phyloP scores from a whole-genome alignment of 2,113 vertebrate genomes.

The Pedionomus torquatus region DNA sequence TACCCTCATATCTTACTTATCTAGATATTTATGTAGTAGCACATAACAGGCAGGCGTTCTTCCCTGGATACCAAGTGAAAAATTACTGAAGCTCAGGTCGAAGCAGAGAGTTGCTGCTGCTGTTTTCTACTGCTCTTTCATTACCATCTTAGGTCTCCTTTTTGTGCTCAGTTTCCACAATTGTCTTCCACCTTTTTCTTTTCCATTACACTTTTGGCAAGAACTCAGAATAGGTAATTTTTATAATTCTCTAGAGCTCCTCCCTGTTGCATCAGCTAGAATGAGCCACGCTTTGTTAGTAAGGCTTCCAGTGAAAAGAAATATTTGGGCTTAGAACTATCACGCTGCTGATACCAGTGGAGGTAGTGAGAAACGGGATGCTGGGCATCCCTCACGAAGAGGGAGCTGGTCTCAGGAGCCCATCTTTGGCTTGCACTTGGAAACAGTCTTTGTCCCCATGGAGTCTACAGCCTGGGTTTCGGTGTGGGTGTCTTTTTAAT shows the following conservation, averaged over 20 bases:
- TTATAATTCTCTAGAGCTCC: background rate
- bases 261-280: background rate
- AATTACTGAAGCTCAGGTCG: fast-evolving
- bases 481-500: background rate
- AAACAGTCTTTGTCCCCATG: background rate
- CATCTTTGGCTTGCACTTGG: background rate
- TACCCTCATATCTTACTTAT: background rate
- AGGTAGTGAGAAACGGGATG: background rate
- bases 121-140: background rate
- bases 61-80: background rate
- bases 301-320: background rate
- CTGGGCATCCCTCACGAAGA: background rate
- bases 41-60: background rate
- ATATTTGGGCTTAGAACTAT: background rate
- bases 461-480: background rate
- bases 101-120: background rate
- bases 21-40: background rate
- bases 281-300: background rate
- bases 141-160: background rate
- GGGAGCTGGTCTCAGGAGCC: background rate
- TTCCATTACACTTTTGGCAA: background rate
- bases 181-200: background rate
- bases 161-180: background rate
- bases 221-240: background rate
- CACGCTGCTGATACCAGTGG: background rate